Conservation (phyloP, 2,888 invertebrate species). For the Eubasilissa splendida region DNA sequence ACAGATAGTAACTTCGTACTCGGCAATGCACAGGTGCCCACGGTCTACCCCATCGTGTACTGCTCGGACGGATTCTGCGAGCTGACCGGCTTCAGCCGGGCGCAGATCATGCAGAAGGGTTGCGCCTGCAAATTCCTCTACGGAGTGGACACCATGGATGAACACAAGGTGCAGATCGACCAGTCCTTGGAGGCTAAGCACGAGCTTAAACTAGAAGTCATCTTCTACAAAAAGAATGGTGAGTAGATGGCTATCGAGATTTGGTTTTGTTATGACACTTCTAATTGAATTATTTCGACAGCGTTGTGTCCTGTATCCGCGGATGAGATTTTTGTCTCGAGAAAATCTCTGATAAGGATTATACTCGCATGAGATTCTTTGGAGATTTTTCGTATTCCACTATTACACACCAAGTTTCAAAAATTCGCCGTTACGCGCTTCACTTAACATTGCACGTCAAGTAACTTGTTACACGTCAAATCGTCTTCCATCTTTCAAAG, state of each 20-base stretch:
- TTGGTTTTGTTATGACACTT: too few species aligned
- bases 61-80: constrained; percentile 98
- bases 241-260: constrained; percentile 63
- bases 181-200: constrained; percentile 90
- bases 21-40: constrained; percentile 94
- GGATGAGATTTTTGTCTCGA: too few species aligned
- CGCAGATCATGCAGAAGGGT: constrained; percentile 97
- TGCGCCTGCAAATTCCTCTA: constrained; percentile 96
- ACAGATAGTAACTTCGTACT: constrained; percentile 97
- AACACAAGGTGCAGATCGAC: constrained; percentile 91
- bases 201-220: constrained; percentile 94
- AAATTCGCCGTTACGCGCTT: too few species aligned
- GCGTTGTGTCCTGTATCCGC: too few species aligned
- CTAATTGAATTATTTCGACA: too few species aligned
- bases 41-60: constrained; percentile 93
- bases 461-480: too few species aligned
- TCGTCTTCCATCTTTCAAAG: too few species aligned
- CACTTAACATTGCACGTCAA: too few species aligned
- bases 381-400: too few species aligned
- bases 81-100: constrained; percentile 93
- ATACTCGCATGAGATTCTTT: too few species aligned
- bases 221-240: constrained; percentile 97
- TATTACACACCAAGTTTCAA: too few species aligned
- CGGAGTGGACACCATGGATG: constrained; percentile 91
- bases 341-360: too few species aligned